Evolutionary conservation across 2,113 vertebrate genomes (phyloP).

Genomic region (Rhizomys pruinosus): DNA sequence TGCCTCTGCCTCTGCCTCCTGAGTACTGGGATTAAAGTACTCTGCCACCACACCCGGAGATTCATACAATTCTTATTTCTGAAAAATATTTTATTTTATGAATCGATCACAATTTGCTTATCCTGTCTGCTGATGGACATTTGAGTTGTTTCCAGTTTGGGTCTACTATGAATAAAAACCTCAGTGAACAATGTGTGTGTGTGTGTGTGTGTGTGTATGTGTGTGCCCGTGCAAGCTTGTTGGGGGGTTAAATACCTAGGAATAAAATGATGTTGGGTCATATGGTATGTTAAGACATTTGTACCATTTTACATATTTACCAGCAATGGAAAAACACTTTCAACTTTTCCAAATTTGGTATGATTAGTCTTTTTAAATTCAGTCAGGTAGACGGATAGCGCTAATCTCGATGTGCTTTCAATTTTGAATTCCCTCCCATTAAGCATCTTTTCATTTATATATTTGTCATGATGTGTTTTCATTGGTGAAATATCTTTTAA

Average conservation of each 20-base stretch:
- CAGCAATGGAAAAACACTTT: neutral
- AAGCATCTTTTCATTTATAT: neutral
- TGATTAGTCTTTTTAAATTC: neutral
- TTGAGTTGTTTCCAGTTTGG: neutral
- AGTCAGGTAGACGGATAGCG: neutral
- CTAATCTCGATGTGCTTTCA: neutral
- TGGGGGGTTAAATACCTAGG: neutral
- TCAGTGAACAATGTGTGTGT: neutral
- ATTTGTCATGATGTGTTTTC: neutral
- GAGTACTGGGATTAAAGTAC: too few species aligned
- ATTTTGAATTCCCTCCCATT: neutral
- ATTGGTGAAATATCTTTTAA: neutral
- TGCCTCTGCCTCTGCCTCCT: too few species aligned
- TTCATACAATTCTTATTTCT: neutral
- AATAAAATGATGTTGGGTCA: neutral
- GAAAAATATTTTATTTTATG: conserved; percentile 3
- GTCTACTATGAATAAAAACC: conserved; percentile 4
- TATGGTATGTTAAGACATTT: neutral
- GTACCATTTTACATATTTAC: neutral
- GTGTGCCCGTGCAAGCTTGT: neutral
- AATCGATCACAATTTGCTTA: neutral
- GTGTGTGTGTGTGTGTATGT: neutral
- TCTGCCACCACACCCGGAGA: too few species aligned
- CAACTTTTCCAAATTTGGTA: neutral
- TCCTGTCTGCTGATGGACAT: neutral